Percentiles rank a stretch among this genome's conserved stretches.
Evolutionary conservation across 2,113 vertebrate species (phyloP).

Genomic region (Cheilinus undulatus): DNA sequence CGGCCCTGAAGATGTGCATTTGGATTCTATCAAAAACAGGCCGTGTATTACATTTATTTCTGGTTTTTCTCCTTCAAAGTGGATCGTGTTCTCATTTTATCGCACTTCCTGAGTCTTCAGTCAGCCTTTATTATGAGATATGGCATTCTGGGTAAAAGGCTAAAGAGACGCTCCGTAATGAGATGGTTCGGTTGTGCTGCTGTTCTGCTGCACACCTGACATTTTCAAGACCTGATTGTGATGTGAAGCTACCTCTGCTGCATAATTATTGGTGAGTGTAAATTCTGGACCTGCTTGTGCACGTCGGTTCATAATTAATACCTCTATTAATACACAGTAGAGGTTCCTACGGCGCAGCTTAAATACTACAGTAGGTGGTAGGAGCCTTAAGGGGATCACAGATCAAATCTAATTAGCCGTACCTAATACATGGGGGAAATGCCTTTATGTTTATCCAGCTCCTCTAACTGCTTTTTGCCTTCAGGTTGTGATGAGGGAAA

Average conservation of each 20-base stretch:
- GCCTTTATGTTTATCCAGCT: constrained; percentile 71
- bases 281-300: constrained; percentile 27
- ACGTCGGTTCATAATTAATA: constrained; percentile 52
- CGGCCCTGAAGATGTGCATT: constrained; percentile 25
- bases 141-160: constrained; percentile 16
- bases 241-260: not conserved
- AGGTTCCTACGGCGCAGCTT: constrained; percentile 36
- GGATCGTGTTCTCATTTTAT: constrained; percentile 17
- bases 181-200: constrained; percentile 9
- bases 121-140: constrained; percentile 4
- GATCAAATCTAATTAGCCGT: constrained; percentile 77
- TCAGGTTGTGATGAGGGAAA: constrained; percentile 54
- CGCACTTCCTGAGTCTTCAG: constrained; percentile 2
- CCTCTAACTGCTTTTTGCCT: constrained; percentile 67
- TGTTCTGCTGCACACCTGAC: constrained; percentile 4
- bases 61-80: constrained; percentile 34
- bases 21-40: constrained; percentile 45
- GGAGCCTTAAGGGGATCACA: constrained; percentile 58
- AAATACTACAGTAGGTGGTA: constrained; percentile 60
- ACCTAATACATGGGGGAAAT: constrained; percentile 63
- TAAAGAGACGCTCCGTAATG: constrained; percentile 4
- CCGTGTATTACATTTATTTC: constrained; percentile 59
- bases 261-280: constrained; percentile 15
- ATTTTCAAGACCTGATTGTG: constrained; percentile 18
- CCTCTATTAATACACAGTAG: constrained; percentile 61